phyloP scores from a whole-genome alignment of 1,140 invertebrate species.

The Helicorthomorpha holstii region DNA sequence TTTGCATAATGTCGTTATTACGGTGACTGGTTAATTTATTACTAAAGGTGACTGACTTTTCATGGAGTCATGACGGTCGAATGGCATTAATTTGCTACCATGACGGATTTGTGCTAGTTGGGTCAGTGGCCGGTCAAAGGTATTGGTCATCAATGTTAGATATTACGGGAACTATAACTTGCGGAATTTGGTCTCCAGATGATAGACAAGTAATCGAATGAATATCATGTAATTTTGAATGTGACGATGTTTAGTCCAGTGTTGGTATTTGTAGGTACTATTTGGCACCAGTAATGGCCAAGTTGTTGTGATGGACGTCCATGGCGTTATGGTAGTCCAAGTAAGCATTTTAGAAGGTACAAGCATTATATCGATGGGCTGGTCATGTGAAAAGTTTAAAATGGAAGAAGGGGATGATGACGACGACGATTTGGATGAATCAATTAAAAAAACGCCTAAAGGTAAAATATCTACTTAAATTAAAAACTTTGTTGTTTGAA shows the following conservation, averaged over 20 bases:
- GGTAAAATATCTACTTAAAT: too few species aligned
- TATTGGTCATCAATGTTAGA: slow-evolving; percentile 98
- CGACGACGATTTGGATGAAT: slow-evolving; percentile 31
- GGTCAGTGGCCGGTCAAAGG: slow-evolving; percentile 87
- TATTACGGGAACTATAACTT: slow-evolving; percentile 78
- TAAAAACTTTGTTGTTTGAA: too few species aligned
- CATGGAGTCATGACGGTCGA: slow-evolving; percentile 94
- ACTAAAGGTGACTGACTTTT: slow-evolving; percentile 54
- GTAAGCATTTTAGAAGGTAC: slow-evolving; percentile 59
- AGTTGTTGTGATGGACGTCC: slow-evolving; percentile 88
- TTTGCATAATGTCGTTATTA: not conserved
- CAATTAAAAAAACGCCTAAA: not conserved
- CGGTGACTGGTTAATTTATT: not conserved
- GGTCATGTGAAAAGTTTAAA: slow-evolving; percentile 95
- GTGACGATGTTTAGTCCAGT: not conserved
- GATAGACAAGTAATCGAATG: slow-evolving; percentile 57
- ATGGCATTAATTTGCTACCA: slow-evolving; percentile 98
- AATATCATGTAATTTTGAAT: slow-evolving; percentile 3
- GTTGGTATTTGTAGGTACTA: slow-evolving; percentile 47
- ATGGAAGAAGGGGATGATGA: slow-evolving; percentile 66
- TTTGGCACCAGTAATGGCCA: slow-evolving; percentile 86
- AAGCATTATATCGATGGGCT: slow-evolving; percentile 70
- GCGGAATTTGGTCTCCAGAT: slow-evolving; percentile 94
- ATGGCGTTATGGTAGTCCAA: slow-evolving; percentile 84
- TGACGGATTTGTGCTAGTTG: slow-evolving; percentile 90